Base-by-base conservation (phyloP, 2,888 invertebrate genomes). In the Bhutanitis thaidina region DNA sequence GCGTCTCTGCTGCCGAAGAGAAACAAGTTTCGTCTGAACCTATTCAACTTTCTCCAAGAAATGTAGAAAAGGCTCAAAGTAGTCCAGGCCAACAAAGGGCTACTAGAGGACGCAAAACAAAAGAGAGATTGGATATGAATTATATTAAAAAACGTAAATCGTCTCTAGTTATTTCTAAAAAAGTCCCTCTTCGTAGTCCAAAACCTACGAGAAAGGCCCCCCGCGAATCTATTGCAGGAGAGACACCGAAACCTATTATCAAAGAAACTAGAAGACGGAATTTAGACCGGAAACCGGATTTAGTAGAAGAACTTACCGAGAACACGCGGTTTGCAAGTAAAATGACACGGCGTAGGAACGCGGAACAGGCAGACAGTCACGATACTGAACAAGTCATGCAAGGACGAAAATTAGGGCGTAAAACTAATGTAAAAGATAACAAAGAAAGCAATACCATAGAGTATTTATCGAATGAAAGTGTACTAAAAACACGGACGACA, bases 121-220 rank as follows among this genome's bases (percentile, higher is more conserved):
- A 43, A 10, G 25, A 25, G n/a, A 37, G n/a, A 13, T 15, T 29
- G 10, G 38, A 48, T 30, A 32, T 25, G 13, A 30, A n/a, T 0
- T 60, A 58, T 29, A 59, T 57, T 2, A 78, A 69, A 44, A 77
- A 64, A 46, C 69, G 67, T 8, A 52, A 61, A 13, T 51, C 64
- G 0, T 70, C 74, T 1, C 52, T 82, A 12, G 71, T 78, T 9
- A 66, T 82, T 3, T 49, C 67, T 1, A 80, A 81, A 47, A 82
- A 75, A 56, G 44, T 70, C 0, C 80, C 80, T 0, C 60, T 61
- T 7, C 60, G 73, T 58, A 69, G 62, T n/a, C 74, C 75, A 0
- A 53, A 61, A 39, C 51, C 58, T 9, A 3, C 34, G 5, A 27
- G n/a, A 15, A 49, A 41, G 14, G 20, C 9, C 16, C n/a, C 25